Conservation (phyloP, 1,140 invertebrate species). For the Zaprionus nigranus region DNA sequence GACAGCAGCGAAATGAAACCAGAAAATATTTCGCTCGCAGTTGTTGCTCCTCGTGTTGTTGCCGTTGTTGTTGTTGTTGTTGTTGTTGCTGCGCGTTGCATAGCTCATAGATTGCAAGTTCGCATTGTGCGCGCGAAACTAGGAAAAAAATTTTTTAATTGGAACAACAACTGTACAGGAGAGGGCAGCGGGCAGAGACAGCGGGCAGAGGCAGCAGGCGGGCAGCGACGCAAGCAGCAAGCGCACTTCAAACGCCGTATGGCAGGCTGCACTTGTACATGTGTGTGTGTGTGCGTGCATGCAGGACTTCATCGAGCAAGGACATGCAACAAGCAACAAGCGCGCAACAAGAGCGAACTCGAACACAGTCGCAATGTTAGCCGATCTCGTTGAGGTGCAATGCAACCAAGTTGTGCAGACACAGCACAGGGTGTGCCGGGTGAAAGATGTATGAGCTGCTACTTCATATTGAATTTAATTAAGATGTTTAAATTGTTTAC, state of each 20-base stretch:
- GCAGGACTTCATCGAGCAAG: constrained; percentile 4
- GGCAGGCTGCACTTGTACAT: constrained; percentile 40
- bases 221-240: constrained; percentile 48
- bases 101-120: constrained; percentile 72
- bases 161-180: constrained; percentile 81
- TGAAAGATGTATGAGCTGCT: background rate
- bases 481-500: background rate
- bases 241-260: constrained; percentile 62
- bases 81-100: constrained; percentile 35
- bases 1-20: constrained; percentile 59
- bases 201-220: constrained; percentile 12
- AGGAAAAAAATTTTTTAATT: constrained; percentile 80
- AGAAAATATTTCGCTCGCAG: constrained; percentile 55
- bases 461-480: background rate
- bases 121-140: constrained; percentile 80
- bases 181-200: constrained; percentile 27
- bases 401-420: background rate
- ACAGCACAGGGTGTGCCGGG: background rate
- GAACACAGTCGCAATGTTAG: background rate
- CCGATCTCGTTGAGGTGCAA: background rate
- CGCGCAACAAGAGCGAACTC: background rate
- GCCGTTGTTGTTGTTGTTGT: constrained; percentile 17
- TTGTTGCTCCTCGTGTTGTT: constrained; percentile 13
- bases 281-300: constrained; percentile 13
- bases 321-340: constrained; percentile 2